Percentiles rank a stretch among this genome's conserved stretches.
phyloP scores from a whole-genome alignment of 2,888 invertebrate species.

The Oscheius sp. region DNA sequence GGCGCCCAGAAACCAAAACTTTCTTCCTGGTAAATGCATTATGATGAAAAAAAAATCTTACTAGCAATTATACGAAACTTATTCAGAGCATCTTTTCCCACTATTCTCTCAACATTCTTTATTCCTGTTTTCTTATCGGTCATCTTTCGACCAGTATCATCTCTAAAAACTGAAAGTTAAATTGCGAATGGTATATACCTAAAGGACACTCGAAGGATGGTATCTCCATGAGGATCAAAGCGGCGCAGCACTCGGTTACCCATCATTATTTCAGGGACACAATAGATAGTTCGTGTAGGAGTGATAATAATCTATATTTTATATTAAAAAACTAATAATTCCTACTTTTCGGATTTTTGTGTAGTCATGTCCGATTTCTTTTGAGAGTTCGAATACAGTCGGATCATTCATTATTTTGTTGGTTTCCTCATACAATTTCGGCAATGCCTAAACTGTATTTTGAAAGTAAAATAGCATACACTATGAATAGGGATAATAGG shows the following conservation, averaged over 20 bases:
- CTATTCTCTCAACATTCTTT: constrained; percentile 47
- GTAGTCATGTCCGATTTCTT: constrained; percentile 30
- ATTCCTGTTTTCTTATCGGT: constrained; percentile 42
- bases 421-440: constrained; percentile 34
- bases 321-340: neutral
- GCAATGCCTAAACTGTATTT: constrained; percentile 34
- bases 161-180: constrained; percentile 33
- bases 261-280: constrained; percentile 68
- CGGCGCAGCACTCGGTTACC: constrained; percentile 66
- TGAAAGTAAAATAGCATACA: neutral
- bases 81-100: too few relatives aligned
- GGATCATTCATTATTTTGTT: constrained; percentile 5
- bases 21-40: constrained; percentile 39
- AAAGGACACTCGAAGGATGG: constrained; percentile 40
- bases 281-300: constrained; percentile 61
- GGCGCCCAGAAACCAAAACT: constrained; percentile 62
- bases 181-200: neutral
- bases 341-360: too few relatives aligned
- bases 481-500: too few relatives aligned
- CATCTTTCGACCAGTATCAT: constrained; percentile 50
- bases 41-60: neutral
- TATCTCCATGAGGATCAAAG: constrained; percentile 47
- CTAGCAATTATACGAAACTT: too few relatives aligned
- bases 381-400: constrained; percentile 30
- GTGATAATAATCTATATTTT: constrained; percentile 44